Evolutionary conservation across 1,140 invertebrate species (phyloP).

Genomic region (Drosophila busckii): DNA sequence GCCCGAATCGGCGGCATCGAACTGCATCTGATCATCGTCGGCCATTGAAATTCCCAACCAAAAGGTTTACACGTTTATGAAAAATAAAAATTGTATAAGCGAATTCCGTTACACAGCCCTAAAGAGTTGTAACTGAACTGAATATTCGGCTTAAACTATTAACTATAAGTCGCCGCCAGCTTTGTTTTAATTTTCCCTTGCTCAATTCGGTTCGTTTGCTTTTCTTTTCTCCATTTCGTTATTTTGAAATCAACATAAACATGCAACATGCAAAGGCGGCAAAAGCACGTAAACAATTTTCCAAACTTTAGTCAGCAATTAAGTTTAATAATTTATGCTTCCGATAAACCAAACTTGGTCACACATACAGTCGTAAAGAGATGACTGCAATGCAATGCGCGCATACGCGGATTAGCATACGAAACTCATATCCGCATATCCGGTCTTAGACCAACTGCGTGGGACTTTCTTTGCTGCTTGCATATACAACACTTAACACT

Average conservation of each 20-base stretch:
- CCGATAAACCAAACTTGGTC: constrained; percentile 29
- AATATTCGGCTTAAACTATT: neutral
- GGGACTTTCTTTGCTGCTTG: too few species aligned
- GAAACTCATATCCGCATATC: constrained; percentile 98
- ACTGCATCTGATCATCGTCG: constrained; percentile 11
- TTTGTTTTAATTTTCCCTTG: too few species aligned
- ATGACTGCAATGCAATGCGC: constrained; percentile 3
- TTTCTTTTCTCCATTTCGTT: too few species aligned
- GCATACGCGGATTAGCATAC: constrained; percentile 35
- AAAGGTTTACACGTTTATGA: neutral
- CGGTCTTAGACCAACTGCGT: too few species aligned
- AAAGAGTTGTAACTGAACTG: constrained; percentile 2
- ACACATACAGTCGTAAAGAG: constrained; percentile 14
- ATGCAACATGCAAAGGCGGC: too few species aligned
- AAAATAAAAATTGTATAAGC: constrained; percentile 10
- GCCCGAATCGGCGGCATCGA: constrained; percentile 80
- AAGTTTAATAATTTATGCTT: constrained; percentile 35
- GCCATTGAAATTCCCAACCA: constrained; percentile 80
- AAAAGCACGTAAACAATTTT: too few species aligned
- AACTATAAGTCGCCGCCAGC: constrained; percentile 1
- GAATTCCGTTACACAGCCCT: constrained; percentile 6
- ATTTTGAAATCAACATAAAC: too few species aligned
- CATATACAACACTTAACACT: too few species aligned
- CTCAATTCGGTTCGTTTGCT: too few species aligned
- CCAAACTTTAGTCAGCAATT: too few species aligned